Percentiles rank a stretch among this genome's conserved stretches.
Evolutionary conservation across 2,113 vertebrate genomes (phyloP).

Genomic region (Odocoileus hemionus): DNA sequence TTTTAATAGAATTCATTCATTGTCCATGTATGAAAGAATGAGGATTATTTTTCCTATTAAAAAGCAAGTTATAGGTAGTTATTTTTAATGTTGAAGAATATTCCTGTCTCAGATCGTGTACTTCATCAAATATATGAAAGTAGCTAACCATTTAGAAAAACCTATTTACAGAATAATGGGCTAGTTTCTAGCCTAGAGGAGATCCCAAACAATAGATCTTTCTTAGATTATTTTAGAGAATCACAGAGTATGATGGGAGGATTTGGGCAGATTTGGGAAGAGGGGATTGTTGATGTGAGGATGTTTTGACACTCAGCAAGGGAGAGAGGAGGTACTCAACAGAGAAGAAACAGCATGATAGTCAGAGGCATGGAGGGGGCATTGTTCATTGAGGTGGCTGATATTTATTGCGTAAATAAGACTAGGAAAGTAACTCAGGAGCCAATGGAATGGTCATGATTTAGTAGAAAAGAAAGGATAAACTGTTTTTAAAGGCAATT

Average conservation of each 20-base stretch:
- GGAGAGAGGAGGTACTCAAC: background rate
- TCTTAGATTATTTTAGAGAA: background rate
- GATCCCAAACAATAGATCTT: background rate
- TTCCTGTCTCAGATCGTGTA: conserved; percentile 1
- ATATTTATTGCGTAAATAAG: background rate
- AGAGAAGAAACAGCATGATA: background rate
- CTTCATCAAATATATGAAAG: conserved; percentile 5
- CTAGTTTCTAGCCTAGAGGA: background rate
- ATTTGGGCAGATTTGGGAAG: background rate
- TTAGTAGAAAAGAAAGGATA: background rate
- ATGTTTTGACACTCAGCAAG: background rate
- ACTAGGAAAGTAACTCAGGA: background rate
- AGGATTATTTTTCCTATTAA: conserved; percentile 60
- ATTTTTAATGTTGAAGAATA: conserved; percentile 50
- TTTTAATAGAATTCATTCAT: conserved; percentile 77
- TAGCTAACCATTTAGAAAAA: conserved; percentile 19
- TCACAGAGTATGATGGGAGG: background rate
- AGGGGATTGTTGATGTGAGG: background rate
- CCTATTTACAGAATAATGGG: background rate
- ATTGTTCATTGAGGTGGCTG: background rate
- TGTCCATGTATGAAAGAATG: conserved; percentile 66
- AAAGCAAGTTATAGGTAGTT: conserved; percentile 35
- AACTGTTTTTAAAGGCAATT: background rate
- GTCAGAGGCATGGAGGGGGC: background rate
- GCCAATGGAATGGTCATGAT: background rate